Conservation (phyloP, 2,888 invertebrate genomes). For the Sarcophaga subvicina region DNA sequence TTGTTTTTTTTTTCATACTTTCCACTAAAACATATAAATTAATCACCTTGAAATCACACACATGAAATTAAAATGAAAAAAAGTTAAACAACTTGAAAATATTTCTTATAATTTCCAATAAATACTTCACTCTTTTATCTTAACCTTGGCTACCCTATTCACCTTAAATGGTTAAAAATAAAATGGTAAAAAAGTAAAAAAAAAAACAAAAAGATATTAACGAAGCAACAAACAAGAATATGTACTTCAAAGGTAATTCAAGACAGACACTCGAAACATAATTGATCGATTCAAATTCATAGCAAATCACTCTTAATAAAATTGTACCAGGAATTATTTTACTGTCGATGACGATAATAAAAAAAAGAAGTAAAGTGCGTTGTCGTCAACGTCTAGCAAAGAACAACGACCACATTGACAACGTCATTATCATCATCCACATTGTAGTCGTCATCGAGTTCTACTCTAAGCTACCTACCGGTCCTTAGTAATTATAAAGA, state of each 20-base stretch:
- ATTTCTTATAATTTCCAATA: neutral
- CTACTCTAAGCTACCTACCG: slow-evolving; percentile 56
- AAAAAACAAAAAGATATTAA: no score
- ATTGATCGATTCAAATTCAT: slow-evolving; percentile 62
- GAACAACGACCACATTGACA: neutral
- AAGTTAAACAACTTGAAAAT: neutral
- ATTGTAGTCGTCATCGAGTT: slow-evolving; percentile 20
- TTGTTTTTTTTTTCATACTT: no score
- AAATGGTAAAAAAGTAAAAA: neutral
- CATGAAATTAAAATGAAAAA: neutral
- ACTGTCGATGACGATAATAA: slow-evolving; percentile 40
- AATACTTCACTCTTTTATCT: neutral
- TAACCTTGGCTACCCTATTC: slow-evolving; percentile 16
- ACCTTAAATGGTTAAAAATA: neutral
- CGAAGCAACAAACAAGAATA: neutral
- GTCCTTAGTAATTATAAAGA: slow-evolving; percentile 49
- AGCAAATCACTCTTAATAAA: slow-evolving; percentile 61
- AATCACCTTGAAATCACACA: no score
- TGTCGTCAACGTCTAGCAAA: slow-evolving; percentile 20
- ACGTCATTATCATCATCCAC: slow-evolving; percentile 43
- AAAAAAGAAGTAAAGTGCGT: slow-evolving; percentile 31
- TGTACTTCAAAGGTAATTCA: slow-evolving; percentile 22
- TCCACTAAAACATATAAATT: no score
- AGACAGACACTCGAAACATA: slow-evolving; percentile 28
- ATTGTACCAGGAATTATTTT: slow-evolving; percentile 52